Evolutionary conservation across 1,140 invertebrate species (phyloP), one percentile per base, ranked within the genome.

Genomic region (Mizuhopecten yessoensis): DNA sequence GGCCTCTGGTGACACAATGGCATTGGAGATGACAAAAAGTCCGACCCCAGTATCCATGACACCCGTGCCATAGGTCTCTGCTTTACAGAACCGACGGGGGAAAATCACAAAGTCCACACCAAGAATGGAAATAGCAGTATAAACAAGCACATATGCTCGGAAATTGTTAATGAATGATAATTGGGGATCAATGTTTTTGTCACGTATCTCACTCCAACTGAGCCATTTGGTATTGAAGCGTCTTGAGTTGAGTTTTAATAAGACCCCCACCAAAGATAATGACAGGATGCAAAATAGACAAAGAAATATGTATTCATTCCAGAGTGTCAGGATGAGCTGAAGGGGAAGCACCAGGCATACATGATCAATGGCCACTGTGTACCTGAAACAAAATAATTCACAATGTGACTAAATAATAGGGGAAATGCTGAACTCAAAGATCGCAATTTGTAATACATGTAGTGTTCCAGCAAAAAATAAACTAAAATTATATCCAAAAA

Each of bases 31-130:
- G 23, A 99, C 97, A 97, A 98, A 99, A 42, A 98, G 95, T 0
- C 98, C 99, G 20, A 99, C 99, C 34, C 99, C 99, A 57, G 98
- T 97, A 95, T 99, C 99, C 99, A 99, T 99, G 29, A 99, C 96
- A 95, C 98, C 98, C 93, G 98, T 98, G 0, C 99, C 99, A 97
- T 97, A 99, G 0, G 95, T 97, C 95, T 98, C 98, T 15, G 98
- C 99, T 97, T 99, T 99, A 0, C 98, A 98, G 96, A 98, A 95
- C 86, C 97, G 97, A 75, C 98, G 96, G 0, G 99, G 99, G 96
- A 99, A 99, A 42, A 98, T 97, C 33, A 96, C 97, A 96, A 99
- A 99, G 97, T 99, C 99, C 0, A 99, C 98, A 29, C 98, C 99
- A 39, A 99, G 96, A 93, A 99, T 99, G 93, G 97, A 98, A 92